Base-by-base conservation (phyloP, 2,888 invertebrate genomes). In the Strigamia maritima region DNA sequence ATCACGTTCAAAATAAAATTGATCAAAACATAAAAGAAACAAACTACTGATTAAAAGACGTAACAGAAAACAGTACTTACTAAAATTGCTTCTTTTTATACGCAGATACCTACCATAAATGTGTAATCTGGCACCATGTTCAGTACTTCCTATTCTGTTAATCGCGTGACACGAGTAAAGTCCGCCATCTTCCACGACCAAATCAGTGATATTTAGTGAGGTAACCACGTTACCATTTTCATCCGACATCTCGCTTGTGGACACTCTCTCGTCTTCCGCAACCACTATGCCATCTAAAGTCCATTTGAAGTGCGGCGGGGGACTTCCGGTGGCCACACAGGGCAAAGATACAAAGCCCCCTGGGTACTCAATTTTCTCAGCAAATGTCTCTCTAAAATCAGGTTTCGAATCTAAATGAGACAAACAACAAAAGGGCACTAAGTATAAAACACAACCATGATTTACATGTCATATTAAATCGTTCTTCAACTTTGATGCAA, bases 281-380 rank as follows among this genome's bases (percentile, higher is more conserved):
- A 79, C 16, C 19, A 35, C 26, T 8, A 80, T 77, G 31, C 81
- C 77, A 74, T 82, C 82, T 40, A 82, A 19, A 10, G 80, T 79
- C 82, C 82, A 82, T 35, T 79, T 80, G 14, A 82, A 78, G 44
- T 81, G 81, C 14, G 82, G 82, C 4, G 81, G 79, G 12, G 82
- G 82, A 75, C 80, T 80, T 10, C 82, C 82, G 0, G 78, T 77
- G 2, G 82, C 81, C 0, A 81, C 77, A 54, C 82, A 82, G 40
- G 78, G 78, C 7, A 82, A 44, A 0, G 81, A 80, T 7, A 82
- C 80, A 35, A 74, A 80, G 40, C 80, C 79, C 1, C 82, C 82
- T 0, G 81, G 79, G 40, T 79, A 75, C 26, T 74, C 79, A 40
- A 75, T 75, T 44, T 75, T 75, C 40, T 79, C 79, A 4, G 44